A percentile compares a stretch with the other conserved stretches of the same genome.
These are phyloP conservation scores for Danaus melanippus DNA, from an alignment of 1,140 invertebrate species.

Conservation along the genomic window DNA sequence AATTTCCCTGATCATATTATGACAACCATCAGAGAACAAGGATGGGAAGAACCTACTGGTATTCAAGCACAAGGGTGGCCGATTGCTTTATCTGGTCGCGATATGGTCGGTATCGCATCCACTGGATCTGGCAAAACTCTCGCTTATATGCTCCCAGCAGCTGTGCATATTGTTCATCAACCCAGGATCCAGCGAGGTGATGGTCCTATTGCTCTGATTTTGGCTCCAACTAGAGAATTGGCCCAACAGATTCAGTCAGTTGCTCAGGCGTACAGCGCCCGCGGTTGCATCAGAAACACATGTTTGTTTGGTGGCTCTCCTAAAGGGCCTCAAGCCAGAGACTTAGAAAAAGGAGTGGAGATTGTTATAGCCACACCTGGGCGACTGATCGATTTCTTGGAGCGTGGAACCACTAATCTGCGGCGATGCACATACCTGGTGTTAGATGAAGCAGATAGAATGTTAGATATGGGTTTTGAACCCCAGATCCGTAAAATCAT, in stretches of 20 bases:
- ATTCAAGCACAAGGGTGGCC: constrained; percentile 95
- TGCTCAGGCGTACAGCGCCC: constrained; percentile 89
- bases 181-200: constrained; percentile 82
- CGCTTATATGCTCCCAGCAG: constrained; percentile 87
- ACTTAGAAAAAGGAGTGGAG: constrained; percentile 92
- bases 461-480: constrained; percentile 98
- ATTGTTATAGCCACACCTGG: constrained; percentile 98
- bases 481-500: constrained; percentile 99
- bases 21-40: constrained; percentile 85
- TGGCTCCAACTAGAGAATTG: constrained; percentile 96
- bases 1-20: constrained; percentile 90
- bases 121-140: constrained; percentile 94
- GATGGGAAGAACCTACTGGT: constrained; percentile 87
- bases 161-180: constrained; percentile 83
- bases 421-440: constrained; percentile 95
- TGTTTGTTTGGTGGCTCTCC: constrained; percentile 98
- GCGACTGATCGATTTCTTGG: constrained; percentile 96
- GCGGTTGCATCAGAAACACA: constrained; percentile 88
- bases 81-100: constrained; percentile 90
- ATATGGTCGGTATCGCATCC: constrained; percentile 96
- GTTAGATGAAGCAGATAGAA: constrained; percentile 94
- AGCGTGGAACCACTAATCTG: constrained; percentile 92
- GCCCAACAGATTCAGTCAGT: constrained; percentile 98
- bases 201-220: constrained; percentile 92
- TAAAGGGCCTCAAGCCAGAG: constrained; percentile 93